These are phyloP conservation scores for Caenorhabditis inopinata DNA, from an alignment of 1,140 invertebrate species.

Conservation along the genomic window DNA sequence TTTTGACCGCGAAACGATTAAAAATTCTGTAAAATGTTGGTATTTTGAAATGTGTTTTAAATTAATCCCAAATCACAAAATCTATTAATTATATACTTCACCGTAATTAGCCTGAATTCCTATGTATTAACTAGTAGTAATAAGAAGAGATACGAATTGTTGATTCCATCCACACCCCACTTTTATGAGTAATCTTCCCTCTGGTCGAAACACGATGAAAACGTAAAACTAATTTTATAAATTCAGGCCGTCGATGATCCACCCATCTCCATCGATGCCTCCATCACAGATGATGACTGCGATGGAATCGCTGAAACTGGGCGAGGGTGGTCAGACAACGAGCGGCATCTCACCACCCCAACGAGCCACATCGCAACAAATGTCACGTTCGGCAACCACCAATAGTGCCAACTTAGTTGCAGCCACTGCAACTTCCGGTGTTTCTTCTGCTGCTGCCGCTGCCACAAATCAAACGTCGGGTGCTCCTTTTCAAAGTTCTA, in stretches of 20 bases:
- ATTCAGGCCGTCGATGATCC: slow-evolving; percentile 50
- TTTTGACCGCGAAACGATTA: neutral
- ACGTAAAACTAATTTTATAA: too few relatives aligned
- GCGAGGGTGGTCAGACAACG: neutral
- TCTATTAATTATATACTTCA: too few relatives aligned
- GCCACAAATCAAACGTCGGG: neutral
- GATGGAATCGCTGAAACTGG: slow-evolving; percentile 43
- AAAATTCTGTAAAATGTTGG: too few relatives aligned
- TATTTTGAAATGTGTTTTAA: too few relatives aligned
- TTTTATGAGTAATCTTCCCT: too few relatives aligned
- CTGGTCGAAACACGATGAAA: too few relatives aligned
- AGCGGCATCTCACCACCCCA: neutral
- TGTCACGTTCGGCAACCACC: slow-evolving; percentile 23
- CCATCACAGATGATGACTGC: slow-evolving; percentile 57
- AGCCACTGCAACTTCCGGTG: neutral
- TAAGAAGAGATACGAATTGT: too few relatives aligned
- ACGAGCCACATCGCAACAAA: slow-evolving; percentile 9
- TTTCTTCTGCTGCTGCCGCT: neutral
- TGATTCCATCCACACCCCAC: too few relatives aligned
- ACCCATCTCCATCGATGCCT: slow-evolving; percentile 64
- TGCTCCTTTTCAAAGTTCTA: neutral
- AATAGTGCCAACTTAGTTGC: neutral
- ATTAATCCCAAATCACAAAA: too few relatives aligned
- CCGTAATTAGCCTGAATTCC: too few relatives aligned
- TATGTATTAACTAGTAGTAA: too few relatives aligned